Conservation (phyloP, 2,797 vertebrate genomes). For the Cyprinella venusta region DNA sequence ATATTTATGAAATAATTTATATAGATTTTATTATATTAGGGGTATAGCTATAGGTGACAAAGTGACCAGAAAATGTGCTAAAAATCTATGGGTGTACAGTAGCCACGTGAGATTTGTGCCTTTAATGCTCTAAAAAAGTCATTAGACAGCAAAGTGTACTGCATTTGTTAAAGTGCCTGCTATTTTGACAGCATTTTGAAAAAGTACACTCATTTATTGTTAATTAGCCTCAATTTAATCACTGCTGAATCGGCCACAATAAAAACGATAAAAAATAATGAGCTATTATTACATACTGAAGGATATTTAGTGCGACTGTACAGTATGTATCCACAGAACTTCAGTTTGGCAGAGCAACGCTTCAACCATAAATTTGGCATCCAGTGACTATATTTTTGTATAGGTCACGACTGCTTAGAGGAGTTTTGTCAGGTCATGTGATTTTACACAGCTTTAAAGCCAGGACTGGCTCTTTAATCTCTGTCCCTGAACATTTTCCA, state of each 20-base stretch:
- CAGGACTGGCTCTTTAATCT: slow-evolving; percentile 62
- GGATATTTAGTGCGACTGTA: slow-evolving; percentile 33
- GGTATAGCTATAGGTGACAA: neutral
- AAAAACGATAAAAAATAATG: slow-evolving; percentile 31
- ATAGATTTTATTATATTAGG: neutral
- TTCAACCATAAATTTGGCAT: slow-evolving; percentile 55
- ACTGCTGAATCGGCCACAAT: slow-evolving; percentile 10
- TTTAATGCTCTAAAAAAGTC: slow-evolving; percentile 5
- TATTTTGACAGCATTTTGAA: slow-evolving; percentile 24
- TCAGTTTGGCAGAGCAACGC: slow-evolving; percentile 41
- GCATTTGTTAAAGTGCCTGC: neutral
- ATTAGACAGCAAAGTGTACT: slow-evolving; percentile 7
- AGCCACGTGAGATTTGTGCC: neutral
- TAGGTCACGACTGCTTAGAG: slow-evolving; percentile 64
- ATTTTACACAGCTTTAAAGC: slow-evolving; percentile 72
- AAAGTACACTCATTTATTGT: slow-evolving; percentile 22
- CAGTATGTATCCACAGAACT: slow-evolving; percentile 19
- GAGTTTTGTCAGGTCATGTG: slow-evolving; percentile 65
- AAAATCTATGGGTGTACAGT: neutral
- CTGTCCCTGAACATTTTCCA: slow-evolving; percentile 59
- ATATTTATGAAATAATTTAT: neutral
- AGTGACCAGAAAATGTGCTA: neutral
- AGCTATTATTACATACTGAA: slow-evolving; percentile 29
- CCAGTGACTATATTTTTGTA: slow-evolving; percentile 38
- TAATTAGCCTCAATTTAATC: slow-evolving; percentile 37